phyloP scores from a whole-genome alignment of 2,113 vertebrate genomes.

The Thunnus thynnus region DNA sequence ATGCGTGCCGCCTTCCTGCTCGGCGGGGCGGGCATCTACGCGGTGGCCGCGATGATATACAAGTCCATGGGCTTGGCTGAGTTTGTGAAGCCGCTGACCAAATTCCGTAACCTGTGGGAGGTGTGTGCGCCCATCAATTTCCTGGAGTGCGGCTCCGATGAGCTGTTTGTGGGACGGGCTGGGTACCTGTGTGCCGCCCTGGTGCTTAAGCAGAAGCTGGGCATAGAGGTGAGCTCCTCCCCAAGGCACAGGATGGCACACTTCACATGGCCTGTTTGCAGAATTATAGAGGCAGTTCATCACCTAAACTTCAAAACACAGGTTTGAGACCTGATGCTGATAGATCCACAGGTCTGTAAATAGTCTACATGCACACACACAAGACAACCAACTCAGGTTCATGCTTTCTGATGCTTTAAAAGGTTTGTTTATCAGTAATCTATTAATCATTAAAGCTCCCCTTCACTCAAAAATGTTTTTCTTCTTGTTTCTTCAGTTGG shows the following conservation, averaged over 20 bases:
- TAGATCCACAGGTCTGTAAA: not conserved
- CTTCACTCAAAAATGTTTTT: no score
- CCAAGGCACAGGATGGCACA: not conserved
- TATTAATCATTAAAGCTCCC: no score
- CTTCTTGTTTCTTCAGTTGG: no score
- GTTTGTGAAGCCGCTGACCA: slow-evolving; percentile 85
- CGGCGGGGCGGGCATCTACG: slow-evolving; percentile 89
- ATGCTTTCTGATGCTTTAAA: no score
- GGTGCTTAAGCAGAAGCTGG: slow-evolving; percentile 91
- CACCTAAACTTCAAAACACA: not conserved
- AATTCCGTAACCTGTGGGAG: slow-evolving; percentile 89
- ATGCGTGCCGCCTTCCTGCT: slow-evolving; percentile 91
- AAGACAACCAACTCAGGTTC: not conserved
- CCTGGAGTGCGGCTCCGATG: slow-evolving; percentile 92
- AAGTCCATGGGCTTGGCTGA: slow-evolving; percentile 88
- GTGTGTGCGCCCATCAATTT: slow-evolving; percentile 89
- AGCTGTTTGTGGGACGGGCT: slow-evolving; percentile 92
- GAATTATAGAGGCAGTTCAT: not conserved
- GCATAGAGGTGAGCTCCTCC: slow-evolving; percentile 87
- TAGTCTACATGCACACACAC: not conserved
- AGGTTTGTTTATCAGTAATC: no score
- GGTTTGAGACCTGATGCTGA: no score
- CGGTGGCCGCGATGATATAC: slow-evolving; percentile 89
- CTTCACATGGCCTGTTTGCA: not conserved
- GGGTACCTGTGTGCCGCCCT: slow-evolving; percentile 92